A percentile compares a stretch with the other conserved stretches of the same genome.
Evolutionary conservation across 2,797 vertebrate species (phyloP).

Genomic region (Spheniscus humboldti): DNA sequence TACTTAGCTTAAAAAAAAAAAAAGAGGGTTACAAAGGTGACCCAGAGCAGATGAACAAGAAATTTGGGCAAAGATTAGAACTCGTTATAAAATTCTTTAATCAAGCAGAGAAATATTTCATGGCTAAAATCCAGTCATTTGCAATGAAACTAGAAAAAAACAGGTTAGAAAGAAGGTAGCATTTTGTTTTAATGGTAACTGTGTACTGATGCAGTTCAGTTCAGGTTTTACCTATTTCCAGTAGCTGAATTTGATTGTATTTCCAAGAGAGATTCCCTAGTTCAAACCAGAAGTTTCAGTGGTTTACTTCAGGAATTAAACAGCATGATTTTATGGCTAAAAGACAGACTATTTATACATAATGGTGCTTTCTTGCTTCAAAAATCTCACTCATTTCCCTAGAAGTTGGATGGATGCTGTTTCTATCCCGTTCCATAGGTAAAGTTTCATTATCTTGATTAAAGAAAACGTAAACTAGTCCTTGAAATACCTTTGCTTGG

Average conservation of each 20-base stretch:
- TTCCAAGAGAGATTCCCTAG: neutral
- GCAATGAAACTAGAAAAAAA: neutral
- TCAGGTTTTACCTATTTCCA: neutral
- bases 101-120: neutral
- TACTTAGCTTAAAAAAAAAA: neutral
- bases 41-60: neutral
- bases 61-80: neutral
- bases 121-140: neutral
- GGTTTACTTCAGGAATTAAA: neutral
- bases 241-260: neutral
- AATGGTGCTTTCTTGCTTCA: neutral
- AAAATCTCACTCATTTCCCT: neutral
- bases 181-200: neutral
- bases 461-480: neutral
- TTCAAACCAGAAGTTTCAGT: neutral
- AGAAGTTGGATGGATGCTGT: neutral
- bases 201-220: fast-evolving
- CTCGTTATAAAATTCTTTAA: neutral
- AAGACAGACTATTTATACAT: neutral
- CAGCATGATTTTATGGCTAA: neutral
- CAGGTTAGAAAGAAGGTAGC: neutral
- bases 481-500: neutral
- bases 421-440: neutral
- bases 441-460: neutral
- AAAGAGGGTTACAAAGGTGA: neutral